Evolutionary conservation across 2,113 vertebrate species (phyloP).

Genomic region (Pomatostomus ruficeps): DNA sequence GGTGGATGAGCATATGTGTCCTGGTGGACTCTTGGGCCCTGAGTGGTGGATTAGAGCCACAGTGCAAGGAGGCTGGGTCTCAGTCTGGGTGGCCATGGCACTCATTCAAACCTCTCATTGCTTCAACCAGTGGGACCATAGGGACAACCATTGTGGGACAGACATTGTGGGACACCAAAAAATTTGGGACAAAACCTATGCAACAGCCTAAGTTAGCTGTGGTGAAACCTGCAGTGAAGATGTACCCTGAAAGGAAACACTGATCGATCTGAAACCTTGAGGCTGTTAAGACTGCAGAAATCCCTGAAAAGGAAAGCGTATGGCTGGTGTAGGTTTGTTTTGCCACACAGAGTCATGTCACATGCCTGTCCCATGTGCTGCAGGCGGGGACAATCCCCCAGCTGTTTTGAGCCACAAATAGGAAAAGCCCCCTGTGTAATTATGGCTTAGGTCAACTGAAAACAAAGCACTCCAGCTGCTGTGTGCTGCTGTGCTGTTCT

Average conservation of each 20-base stretch:
- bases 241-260: neutral
- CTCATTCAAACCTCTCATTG: neutral
- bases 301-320: neutral
- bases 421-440: neutral
- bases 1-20: neutral
- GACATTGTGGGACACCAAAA: neutral
- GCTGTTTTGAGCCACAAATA: neutral
- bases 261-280: neutral
- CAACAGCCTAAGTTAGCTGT: neutral
- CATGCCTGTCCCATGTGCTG: neutral
- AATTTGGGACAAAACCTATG: neutral
- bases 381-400: neutral
- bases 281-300: neutral
- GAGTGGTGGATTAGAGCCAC: neutral
- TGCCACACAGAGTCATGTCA: neutral
- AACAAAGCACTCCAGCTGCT: neutral
- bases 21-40: neutral
- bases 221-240: neutral
- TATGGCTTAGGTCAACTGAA: neutral
- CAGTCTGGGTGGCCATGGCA: neutral
- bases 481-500: neutral
- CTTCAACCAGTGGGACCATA: neutral
- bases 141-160: rapidly evolving
- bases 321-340: neutral
- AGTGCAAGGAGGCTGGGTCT: neutral